Conservation (phyloP, 2,888 invertebrate genomes). For the Eugnorisma glareosa region DNA sequence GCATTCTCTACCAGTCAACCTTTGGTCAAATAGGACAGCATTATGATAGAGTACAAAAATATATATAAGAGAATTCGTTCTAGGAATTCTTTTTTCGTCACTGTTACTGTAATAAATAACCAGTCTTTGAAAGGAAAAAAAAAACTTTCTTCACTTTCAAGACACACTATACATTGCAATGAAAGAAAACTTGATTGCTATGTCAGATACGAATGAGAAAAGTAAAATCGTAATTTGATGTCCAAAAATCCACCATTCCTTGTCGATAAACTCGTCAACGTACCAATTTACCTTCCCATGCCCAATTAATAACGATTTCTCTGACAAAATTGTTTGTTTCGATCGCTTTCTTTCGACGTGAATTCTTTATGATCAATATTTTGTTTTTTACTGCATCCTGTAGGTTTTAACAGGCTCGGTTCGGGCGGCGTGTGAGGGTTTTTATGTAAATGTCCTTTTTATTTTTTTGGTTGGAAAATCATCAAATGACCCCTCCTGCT, state of each 20-base stretch:
- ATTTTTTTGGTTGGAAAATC: too few relatives aligned
- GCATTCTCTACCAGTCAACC: not conserved
- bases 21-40: not conserved
- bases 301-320: constrained; percentile 75
- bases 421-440: constrained; percentile 13
- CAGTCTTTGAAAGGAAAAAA: not conserved
- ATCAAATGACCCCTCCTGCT: too few relatives aligned
- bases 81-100: not conserved
- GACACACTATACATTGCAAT: not conserved
- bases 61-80: not conserved
- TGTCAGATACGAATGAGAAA: constrained; percentile 34
- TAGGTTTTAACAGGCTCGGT: constrained; percentile 34
- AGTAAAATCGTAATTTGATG: constrained; percentile 15
- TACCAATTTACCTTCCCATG: constrained; percentile 30
- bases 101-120: not conserved
- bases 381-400: constrained; percentile 45
- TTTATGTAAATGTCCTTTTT: too few relatives aligned
- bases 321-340: constrained; percentile 67
- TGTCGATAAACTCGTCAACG: constrained; percentile 38
- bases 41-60: not conserved
- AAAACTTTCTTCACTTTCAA: constrained; percentile 29
- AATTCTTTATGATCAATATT: constrained; percentile 55
- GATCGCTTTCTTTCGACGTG: constrained; percentile 70
- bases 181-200: constrained; percentile 35
- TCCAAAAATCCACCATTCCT: constrained; percentile 17